Conservation (phyloP, 2,888 invertebrate species). For the Prosopocoilus inquinatus region DNA sequence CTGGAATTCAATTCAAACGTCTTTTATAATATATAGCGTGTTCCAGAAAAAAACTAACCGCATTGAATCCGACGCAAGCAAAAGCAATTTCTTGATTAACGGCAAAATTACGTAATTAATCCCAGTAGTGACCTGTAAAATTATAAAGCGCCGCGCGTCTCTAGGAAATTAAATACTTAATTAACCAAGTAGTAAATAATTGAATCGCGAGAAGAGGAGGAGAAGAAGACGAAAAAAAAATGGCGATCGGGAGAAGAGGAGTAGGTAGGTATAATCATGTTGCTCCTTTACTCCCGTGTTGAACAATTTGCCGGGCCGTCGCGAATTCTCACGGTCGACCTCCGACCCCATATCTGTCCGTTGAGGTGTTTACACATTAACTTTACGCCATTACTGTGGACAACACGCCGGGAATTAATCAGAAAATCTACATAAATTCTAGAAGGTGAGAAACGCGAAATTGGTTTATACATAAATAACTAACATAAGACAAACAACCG, state of each 20-base stretch:
- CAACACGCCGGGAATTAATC: slow-evolving; percentile 53
- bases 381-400: slow-evolving; percentile 29
- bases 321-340: slow-evolving; percentile 43
- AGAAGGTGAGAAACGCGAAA: slow-evolving; percentile 11
- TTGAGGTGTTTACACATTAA: slow-evolving; percentile 45
- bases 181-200: slow-evolving; percentile 10
- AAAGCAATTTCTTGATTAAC: too few relatives aligned
- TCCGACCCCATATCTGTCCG: slow-evolving; percentile 38
- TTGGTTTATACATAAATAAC: slow-evolving; percentile 9
- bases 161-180: slow-evolving; percentile 5
- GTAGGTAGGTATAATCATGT: slow-evolving; percentile 11
- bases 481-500: not conserved
- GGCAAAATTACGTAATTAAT: too few relatives aligned
- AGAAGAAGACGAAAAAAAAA: not conserved
- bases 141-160: too few relatives aligned
- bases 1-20: too few relatives aligned
- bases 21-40: too few relatives aligned
- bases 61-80: too few relatives aligned
- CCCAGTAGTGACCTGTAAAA: too few relatives aligned
- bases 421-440: slow-evolving; percentile 17
- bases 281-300: slow-evolving; percentile 35
- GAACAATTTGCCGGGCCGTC: slow-evolving; percentile 42
- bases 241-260: not conserved
- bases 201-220: not conserved
- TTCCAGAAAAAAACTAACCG: too few relatives aligned